phyloP scores from a whole-genome alignment of 92 coral and sea anemone genomes.

The Bergia puertoricense region DNA sequence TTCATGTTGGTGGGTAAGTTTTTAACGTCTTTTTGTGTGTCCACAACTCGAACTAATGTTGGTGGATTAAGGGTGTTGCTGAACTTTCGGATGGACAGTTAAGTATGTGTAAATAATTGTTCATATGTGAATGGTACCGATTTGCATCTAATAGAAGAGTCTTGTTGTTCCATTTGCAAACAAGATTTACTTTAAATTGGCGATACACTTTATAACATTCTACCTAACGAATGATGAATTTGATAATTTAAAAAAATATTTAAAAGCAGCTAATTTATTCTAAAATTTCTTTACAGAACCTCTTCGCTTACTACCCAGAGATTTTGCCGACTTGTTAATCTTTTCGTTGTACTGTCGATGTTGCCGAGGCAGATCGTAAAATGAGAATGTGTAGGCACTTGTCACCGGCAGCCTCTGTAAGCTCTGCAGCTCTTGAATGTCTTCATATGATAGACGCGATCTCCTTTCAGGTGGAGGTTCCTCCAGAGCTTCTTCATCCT shows the following conservation, averaged over 20 bases:
- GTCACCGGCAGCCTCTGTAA: constrained; percentile 75
- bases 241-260: neutral
- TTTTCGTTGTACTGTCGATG: constrained; percentile 59
- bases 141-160: neutral
- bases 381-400: constrained; percentile 76
- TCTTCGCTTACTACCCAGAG: constrained; percentile 42
- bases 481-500: constrained; percentile 19
- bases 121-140: neutral
- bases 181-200: no score
- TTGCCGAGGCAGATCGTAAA: constrained; percentile 74
- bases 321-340: constrained; percentile 54
- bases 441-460: constrained; percentile 26
- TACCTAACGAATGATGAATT: neutral
- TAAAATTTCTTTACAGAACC: neutral
- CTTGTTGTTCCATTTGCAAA: neutral
- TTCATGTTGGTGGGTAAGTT: no score
- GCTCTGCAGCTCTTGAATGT: constrained; percentile 24
- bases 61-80: no score
- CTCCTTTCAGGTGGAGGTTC: constrained; percentile 25
- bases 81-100: no score
- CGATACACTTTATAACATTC: neutral
- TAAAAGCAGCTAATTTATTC: neutral
- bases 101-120: no score
- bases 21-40: no score
- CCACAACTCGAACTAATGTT: no score